Conservation (phyloP, 2,113 vertebrate species). For the Phaethornis superciliosus region DNA sequence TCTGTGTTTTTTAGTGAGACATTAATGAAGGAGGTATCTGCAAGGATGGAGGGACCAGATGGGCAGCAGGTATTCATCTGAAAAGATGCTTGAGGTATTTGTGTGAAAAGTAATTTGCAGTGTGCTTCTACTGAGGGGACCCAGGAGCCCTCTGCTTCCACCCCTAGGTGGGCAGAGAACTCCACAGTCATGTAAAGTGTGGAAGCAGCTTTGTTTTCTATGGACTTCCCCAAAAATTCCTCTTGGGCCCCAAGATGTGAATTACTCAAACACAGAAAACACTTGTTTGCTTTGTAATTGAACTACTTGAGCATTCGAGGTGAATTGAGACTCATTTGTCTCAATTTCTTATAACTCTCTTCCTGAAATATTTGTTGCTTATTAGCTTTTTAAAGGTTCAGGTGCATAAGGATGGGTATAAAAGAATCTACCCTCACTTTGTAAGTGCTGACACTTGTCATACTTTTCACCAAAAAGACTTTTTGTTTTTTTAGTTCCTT, state of each 20-base stretch:
- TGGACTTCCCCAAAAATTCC: not conserved
- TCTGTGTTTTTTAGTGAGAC: not conserved
- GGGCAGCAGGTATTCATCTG: not conserved
- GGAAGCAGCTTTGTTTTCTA: not conserved
- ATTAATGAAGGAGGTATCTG: not conserved
- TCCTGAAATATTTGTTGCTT: not conserved
- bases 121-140: not conserved
- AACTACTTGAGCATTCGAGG: not conserved
- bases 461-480: not conserved
- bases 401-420: not conserved
- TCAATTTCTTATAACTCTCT: not conserved
- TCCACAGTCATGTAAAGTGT: not conserved
- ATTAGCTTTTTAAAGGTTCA: not conserved
- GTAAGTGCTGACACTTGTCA: not conserved
- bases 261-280: not conserved
- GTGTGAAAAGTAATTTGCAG: not conserved
- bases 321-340: not conserved
- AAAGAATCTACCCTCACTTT: not conserved
- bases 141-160: not conserved
- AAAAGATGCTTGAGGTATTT: not conserved
- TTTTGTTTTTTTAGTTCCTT: not conserved
- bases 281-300: rapidly evolving
- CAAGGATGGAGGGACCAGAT: not conserved
- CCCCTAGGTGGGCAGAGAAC: rapidly evolving
- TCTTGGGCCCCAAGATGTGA: not conserved